Percentiles rank a stretch among this genome's conserved stretches.
phyloP scores from a whole-genome alignment of 2,888 invertebrate species.

The Girardia tigrina region DNA sequence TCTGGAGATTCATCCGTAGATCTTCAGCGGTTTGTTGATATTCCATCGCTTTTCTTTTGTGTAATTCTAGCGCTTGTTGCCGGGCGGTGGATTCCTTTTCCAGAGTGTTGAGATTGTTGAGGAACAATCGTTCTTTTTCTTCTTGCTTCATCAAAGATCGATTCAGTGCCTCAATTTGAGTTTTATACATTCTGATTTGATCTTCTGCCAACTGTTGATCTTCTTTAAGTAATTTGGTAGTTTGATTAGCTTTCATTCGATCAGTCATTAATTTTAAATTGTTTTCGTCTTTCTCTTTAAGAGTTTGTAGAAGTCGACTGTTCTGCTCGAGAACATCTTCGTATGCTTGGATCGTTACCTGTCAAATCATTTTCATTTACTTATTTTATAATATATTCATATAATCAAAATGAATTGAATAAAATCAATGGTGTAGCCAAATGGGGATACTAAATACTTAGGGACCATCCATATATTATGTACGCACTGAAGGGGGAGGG shows the following conservation, averaged over 20 bases:
- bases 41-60: constrained; percentile 80
- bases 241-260: constrained; percentile 80
- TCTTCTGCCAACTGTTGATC: constrained; percentile 84
- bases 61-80: constrained; percentile 92
- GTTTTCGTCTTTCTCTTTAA: constrained; percentile 80
- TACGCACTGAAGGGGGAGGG: too few relatives aligned
- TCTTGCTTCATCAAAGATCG: constrained; percentile 79
- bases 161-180: constrained; percentile 80
- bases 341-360: constrained; percentile 93
- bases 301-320: constrained; percentile 77
- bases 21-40: constrained; percentile 91
- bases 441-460: too few relatives aligned
- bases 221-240: constrained; percentile 78
- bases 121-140: constrained; percentile 76
- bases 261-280: constrained; percentile 68
- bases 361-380: too few relatives aligned
- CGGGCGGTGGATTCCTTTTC: constrained; percentile 75
- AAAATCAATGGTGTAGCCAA: too few relatives aligned
- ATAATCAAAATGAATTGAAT: too few relatives aligned
- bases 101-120: constrained; percentile 74
- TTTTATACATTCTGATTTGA: constrained; percentile 59
- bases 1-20: constrained; percentile 84
- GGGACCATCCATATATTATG: too few relatives aligned
- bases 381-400: too few relatives aligned
- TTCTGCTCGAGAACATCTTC: constrained; percentile 99